Base-by-base conservation (phyloP, 2,888 invertebrate species). In the Stenurella melanura region DNA sequence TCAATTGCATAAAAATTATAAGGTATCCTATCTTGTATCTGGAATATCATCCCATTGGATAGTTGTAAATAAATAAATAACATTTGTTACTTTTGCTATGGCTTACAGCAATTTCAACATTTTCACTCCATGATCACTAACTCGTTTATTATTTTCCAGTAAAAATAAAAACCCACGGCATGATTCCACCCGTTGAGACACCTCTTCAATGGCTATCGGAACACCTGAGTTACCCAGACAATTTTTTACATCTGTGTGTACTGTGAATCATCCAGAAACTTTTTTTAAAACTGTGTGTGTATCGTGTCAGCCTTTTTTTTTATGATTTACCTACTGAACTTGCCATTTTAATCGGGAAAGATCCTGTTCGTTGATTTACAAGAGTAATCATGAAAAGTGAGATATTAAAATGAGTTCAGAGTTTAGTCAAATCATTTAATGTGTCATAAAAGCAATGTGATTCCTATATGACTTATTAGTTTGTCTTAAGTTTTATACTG, bases 191-290 rank as follows among this genome's bases (percentile, higher is more conserved):
- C 2, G 86, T 93, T 79, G 96, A 98, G 80, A 96, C 98, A 11
- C 98, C 98, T 12, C 89, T 99, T 11, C 96, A 98, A 86, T 99
- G 99, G 98, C 93, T 99, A 90, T 97, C 98, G 21, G 98, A 98
- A 90, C 98, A 99, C 90, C 91, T 99, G 86, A 97, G 98, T 89
- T 98, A 98, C 90, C 98, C 99, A 0, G 99, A 99, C 89, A 99
- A 99, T 91, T 99, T 99, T 90, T 91, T 99, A 80, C 99, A 99
- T 91, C 92, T 98, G 83, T 94, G 94, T 87, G 88, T 95, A 80
- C 68, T 82, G 71, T 80, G 78, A 77, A 79, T 56, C 54, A 57
- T 10, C n/a, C 57, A 38, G 50, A 38, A 17, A 21, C 54, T 11
- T 17, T n/a, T 30, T 34, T 11, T 17, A 9, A 42, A 50, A n/a